Evolutionary conservation across 1,140 invertebrate genomes (phyloP).

Genomic region (Oryctes rhinoceros): DNA sequence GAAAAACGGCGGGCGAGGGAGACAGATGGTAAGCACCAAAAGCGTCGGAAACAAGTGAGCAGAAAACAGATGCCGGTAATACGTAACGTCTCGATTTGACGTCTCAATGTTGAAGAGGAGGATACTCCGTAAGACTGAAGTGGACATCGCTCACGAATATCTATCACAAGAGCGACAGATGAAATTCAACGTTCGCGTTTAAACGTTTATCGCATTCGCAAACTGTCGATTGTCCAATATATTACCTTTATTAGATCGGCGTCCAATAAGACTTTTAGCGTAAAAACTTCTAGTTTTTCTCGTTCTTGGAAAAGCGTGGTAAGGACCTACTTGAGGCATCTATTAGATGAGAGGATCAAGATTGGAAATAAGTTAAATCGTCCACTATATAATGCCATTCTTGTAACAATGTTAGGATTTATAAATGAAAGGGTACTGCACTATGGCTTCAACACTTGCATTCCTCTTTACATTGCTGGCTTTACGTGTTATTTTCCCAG

Average conservation of each 20-base stretch:
- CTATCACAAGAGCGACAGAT: conserved; percentile 11
- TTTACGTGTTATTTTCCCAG: no score
- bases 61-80: conserved; percentile 29
- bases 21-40: neutral
- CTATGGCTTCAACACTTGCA: no score
- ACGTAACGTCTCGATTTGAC: conserved; percentile 27
- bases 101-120: conserved; percentile 28
- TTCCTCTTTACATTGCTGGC: no score
- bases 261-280: neutral
- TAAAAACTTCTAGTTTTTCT: neutral
- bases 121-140: conserved; percentile 19
- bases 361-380: no score
- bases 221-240: conserved; percentile 8
- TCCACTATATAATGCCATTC: no score
- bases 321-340: no score
- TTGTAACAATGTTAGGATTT: no score
- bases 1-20: neutral
- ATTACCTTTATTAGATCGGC: conserved; percentile 11
- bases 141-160: conserved; percentile 33
- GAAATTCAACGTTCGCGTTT: conserved; percentile 29
- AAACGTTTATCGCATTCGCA: conserved; percentile 29
- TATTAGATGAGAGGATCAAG: no score
- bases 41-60: conserved; percentile 17
- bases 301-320: no score
- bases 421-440: no score